These are phyloP conservation scores for Lophotis ruficrista DNA, from an alignment of 2,113 vertebrate species.

Conservation along the genomic window DNA sequence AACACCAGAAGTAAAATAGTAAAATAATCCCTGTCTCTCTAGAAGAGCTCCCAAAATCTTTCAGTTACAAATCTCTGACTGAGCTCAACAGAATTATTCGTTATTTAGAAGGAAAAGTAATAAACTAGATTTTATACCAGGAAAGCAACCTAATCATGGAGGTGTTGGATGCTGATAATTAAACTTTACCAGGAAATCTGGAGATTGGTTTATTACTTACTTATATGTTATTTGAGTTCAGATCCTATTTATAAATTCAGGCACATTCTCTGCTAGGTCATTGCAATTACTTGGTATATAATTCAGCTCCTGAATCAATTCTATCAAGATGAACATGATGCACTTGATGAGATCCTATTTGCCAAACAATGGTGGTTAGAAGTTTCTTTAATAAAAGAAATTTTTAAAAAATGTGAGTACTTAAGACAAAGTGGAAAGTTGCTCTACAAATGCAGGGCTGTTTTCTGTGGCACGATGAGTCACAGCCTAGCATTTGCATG, in stretches of 20 bases:
- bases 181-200: constrained; percentile 4
- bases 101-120: constrained; percentile 41
- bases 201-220: constrained; percentile 20
- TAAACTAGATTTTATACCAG: constrained; percentile 5
- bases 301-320: constrained; percentile 35
- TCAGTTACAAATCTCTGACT: neutral
- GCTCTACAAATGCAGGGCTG: neutral
- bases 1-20: neutral
- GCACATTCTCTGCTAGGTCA: constrained; percentile 8
- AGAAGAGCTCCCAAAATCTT: neutral
- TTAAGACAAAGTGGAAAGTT: constrained; percentile 36
- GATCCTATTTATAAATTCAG: constrained; percentile 24
- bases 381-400: constrained; percentile 4
- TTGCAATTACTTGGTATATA: constrained; percentile 27
- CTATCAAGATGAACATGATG: neutral
- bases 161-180: constrained; percentile 1
- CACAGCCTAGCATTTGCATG: neutral
- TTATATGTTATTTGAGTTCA: constrained; percentile 18
- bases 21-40: neutral
- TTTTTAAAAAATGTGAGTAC: neutral
- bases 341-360: constrained; percentile 5
- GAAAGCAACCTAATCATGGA: constrained; percentile 10
- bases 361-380: constrained; percentile 31
- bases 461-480: neutral
- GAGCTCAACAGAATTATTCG: neutral